Conservation (phyloP, 2,888 invertebrate genomes). For the Melangyna quadrimaculata region DNA sequence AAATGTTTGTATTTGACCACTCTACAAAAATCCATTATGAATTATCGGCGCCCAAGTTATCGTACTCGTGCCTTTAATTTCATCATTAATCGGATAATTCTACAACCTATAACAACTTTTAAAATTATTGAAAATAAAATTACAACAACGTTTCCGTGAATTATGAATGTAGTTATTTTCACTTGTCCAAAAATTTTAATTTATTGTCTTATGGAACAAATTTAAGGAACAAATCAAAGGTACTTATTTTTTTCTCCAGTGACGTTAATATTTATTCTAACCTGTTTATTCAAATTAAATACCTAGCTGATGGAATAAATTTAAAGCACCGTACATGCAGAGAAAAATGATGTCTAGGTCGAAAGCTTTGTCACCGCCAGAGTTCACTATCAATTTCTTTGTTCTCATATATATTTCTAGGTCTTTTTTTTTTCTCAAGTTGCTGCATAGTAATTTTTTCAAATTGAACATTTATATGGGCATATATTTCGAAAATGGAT, state of each 20-base stretch:
- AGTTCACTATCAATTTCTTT: constrained; percentile 64
- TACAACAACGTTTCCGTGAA: not conserved
- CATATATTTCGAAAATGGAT: constrained; percentile 60
- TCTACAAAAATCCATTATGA: no score
- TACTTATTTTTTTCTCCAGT: not conserved
- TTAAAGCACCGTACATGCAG: not conserved
- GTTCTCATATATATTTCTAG: constrained; percentile 32
- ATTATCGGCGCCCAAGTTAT: no score
- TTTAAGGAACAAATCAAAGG: not conserved
- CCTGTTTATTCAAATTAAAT: constrained; percentile 64
- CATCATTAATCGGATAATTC: not conserved
- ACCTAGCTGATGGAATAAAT: constrained; percentile 37
- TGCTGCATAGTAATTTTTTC: constrained; percentile 61
- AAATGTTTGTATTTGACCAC: no score
- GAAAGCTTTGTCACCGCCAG: constrained; percentile 36
- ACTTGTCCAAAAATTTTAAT: constrained; percentile 13
- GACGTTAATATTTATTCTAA: constrained; percentile 27
- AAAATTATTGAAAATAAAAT: not conserved
- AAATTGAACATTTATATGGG: constrained; percentile 67
- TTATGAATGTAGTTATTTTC: not conserved
- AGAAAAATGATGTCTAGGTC: constrained; percentile 65
- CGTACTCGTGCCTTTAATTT: no score
- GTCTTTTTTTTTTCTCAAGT: constrained; percentile 38
- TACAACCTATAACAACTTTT: not conserved
- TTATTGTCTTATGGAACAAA: not conserved